A percentile compares a stretch with the other conserved stretches of the same genome.
Conservation (phyloP, 2,113 vertebrate genomes). For the Muscicapa adusta region DNA sequence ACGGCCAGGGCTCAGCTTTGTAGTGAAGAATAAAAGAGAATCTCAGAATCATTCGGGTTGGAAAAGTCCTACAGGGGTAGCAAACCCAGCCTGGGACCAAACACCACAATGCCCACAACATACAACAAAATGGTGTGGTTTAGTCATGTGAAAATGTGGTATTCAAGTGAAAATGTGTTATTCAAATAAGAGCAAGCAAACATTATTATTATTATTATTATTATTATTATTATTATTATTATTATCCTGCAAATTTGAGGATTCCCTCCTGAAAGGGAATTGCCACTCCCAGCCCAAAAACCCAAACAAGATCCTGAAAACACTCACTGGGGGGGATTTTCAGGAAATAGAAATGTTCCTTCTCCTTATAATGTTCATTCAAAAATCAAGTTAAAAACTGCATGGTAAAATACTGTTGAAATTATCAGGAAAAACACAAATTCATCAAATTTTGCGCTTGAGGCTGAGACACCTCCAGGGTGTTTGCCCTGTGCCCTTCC, state of each 20-base stretch:
- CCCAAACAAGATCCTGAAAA: accelerated
- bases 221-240: too few relatives aligned
- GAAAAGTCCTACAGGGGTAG: not conserved
- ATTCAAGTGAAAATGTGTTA: not conserved
- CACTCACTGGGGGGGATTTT: not conserved
- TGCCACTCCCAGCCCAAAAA: not conserved
- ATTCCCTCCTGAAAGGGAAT: not conserved
- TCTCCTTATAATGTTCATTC: accelerated
- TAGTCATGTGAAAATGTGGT: not conserved
- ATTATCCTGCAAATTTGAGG: accelerated
- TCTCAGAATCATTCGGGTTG: accelerated
- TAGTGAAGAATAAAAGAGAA: not conserved
- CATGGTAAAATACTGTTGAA: not conserved
- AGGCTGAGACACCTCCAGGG: accelerated
- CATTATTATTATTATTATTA: too few relatives aligned
- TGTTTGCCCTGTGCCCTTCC: not conserved
- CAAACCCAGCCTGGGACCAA: not conserved
- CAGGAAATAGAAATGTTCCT: not conserved
- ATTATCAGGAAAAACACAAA: accelerated
- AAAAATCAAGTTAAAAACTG: not conserved
- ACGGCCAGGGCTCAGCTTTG: accelerated
- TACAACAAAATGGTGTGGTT: accelerated
- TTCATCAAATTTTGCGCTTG: not conserved
- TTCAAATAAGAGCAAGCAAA: not conserved
- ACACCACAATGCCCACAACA: not conserved